These are phyloP conservation scores for Halcyon leucocephala DNA, from an alignment of 2,797 vertebrate species.

Conservation along the genomic window DNA sequence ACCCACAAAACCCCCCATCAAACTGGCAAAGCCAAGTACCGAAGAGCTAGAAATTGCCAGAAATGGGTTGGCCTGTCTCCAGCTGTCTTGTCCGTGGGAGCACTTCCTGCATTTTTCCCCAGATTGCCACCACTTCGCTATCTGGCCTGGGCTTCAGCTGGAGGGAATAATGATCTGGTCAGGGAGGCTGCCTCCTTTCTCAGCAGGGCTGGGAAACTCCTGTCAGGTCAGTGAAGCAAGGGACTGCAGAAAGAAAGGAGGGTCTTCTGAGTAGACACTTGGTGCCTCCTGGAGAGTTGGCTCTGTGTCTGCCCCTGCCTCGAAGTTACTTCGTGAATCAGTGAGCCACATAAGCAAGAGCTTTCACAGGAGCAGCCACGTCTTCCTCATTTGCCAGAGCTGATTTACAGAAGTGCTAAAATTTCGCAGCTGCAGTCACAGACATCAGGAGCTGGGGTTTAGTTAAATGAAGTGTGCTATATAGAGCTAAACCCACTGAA, in stretches of 20 bases:
- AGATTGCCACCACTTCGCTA: background rate
- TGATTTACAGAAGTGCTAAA: constrained; percentile 25
- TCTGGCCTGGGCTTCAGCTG: background rate
- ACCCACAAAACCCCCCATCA: background rate
- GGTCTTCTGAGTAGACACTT: background rate
- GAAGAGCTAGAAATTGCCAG: background rate
- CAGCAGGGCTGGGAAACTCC: background rate
- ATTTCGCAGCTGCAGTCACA: constrained; percentile 1
- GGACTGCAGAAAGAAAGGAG: background rate
- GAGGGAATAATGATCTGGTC: background rate
- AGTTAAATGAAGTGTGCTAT: background rate
- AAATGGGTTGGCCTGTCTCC: background rate
- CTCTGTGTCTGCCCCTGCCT: background rate
- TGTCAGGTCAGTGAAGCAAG: background rate
- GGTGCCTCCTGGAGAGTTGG: background rate
- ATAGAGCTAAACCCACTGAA: background rate
- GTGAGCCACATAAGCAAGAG: background rate
- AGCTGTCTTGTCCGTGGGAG: background rate
- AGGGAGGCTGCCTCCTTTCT: background rate
- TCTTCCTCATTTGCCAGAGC: constrained; percentile 34
- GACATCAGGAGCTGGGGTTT: background rate
- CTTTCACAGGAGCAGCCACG: background rate
- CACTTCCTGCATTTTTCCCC: background rate
- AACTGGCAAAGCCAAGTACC: background rate
- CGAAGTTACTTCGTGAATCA: background rate